phyloP scores from a whole-genome alignment of 2,888 invertebrate species.

The Corythucha ciliata region DNA sequence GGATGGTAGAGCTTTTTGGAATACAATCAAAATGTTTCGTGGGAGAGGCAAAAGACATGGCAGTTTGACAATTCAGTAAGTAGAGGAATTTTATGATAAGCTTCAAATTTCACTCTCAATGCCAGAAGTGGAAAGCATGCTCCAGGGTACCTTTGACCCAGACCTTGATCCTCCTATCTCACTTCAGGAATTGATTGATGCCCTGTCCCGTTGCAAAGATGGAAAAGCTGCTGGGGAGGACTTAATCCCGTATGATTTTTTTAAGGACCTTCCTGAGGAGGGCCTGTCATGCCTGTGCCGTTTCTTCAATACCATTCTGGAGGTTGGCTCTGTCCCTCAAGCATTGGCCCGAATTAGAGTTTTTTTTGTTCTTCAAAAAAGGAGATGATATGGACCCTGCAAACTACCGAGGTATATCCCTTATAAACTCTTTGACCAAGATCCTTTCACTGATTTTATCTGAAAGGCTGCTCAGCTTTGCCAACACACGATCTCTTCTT shows the following conservation, averaged over 20 bases:
- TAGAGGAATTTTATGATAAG: neutral
- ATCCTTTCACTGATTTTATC: slow-evolving; percentile 12
- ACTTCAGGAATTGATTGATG: neutral
- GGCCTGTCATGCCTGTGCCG: neutral
- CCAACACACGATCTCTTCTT: neutral
- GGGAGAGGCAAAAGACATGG: neutral
- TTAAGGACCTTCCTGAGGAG: neutral
- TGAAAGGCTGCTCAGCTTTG: slow-evolving; percentile 3
- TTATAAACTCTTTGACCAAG: slow-evolving; percentile 10
- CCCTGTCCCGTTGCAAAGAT: neutral
- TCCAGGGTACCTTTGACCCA: neutral
- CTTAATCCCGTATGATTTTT: slow-evolving; percentile 2
- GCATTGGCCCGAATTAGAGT: neutral
- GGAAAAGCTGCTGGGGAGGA: slow-evolving; percentile 4
- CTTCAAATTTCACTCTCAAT: neutral
- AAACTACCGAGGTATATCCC: slow-evolving; percentile 16
- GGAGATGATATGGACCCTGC: neutral
- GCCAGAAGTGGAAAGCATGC: neutral
- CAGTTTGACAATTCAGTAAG: neutral
- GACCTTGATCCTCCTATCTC: slow-evolving; percentile 1
- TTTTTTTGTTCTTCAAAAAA: slow-evolving; percentile 17
- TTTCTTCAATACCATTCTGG: slow-evolving; percentile 3
- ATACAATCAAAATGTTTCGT: neutral
- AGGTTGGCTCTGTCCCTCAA: neutral
- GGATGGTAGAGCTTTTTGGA: slow-evolving; percentile 1